Conservation (phyloP, 2,888 invertebrate species). For the Epinotia nisella region DNA sequence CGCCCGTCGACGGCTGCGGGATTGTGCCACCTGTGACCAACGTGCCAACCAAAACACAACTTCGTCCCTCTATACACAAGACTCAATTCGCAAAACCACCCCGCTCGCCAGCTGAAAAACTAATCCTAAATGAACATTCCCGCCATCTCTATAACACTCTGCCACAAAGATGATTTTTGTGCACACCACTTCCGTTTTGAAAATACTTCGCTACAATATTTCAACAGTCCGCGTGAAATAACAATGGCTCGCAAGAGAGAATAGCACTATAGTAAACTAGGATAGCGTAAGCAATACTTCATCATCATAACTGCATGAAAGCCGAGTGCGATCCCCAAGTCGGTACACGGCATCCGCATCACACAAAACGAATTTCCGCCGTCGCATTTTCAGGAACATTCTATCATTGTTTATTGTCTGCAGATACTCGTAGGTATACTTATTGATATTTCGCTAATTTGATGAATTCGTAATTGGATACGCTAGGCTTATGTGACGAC, state of each 20-base stretch:
- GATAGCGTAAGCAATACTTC: slow-evolving; percentile 70
- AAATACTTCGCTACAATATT: slow-evolving; percentile 73
- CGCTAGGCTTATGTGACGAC: slow-evolving; percentile 5
- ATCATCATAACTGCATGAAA: slow-evolving; percentile 65
- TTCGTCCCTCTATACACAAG: slow-evolving; percentile 51
- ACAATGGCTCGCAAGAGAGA: slow-evolving; percentile 72
- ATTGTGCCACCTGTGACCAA: slow-evolving; percentile 73
- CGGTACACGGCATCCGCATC: slow-evolving; percentile 30
- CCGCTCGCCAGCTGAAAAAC: slow-evolving; percentile 56
- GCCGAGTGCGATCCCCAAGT: slow-evolving; percentile 47
- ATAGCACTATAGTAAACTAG: slow-evolving; percentile 73
- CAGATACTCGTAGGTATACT: slow-evolving; percentile 8
- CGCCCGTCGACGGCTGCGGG: slow-evolving; percentile 59
- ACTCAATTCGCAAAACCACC: slow-evolving; percentile 49
- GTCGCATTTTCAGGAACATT: slow-evolving; percentile 4
- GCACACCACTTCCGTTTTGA: slow-evolving; percentile 59
- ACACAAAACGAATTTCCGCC: slow-evolving; percentile 25
- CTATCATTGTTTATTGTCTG: background rate
- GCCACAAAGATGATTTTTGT: slow-evolving; percentile 70
- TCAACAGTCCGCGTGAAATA: slow-evolving; percentile 78
- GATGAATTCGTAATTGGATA: slow-evolving; percentile 30
- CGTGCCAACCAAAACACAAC: slow-evolving; percentile 49
- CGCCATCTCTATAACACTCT: slow-evolving; percentile 61
- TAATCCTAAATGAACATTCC: slow-evolving; percentile 63
- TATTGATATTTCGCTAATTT: slow-evolving; percentile 32